Percentiles rank a stretch among this genome's conserved stretches.
Conservation (phyloP, 92 coral and sea anemone species). For the Ricordea florida region DNA sequence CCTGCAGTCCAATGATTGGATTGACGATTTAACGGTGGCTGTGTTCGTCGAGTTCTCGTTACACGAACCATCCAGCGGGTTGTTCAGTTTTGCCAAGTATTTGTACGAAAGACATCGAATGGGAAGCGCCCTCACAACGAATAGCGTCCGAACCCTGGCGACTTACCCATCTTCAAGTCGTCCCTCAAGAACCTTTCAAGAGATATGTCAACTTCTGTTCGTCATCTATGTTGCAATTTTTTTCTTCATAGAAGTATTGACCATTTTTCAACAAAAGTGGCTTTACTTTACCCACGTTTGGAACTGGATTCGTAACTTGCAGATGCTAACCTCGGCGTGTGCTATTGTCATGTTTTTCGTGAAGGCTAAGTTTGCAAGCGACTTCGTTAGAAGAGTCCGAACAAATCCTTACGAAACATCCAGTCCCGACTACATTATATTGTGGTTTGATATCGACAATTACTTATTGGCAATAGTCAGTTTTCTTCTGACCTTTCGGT, state of each 20-base stretch:
- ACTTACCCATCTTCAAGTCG: not conserved
- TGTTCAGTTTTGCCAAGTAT: slow-evolving; percentile 60
- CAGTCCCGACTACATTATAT: slow-evolving; percentile 59
- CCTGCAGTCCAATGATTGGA: slow-evolving; percentile 51
- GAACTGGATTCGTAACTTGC: no score
- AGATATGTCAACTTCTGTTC: no score
- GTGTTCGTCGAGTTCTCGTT: slow-evolving; percentile 71
- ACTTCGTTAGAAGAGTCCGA: slow-evolving; percentile 71
- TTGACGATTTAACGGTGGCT: slow-evolving; percentile 58
- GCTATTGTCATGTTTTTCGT: slow-evolving; percentile 58
- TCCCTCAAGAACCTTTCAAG: no score
- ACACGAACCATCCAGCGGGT: slow-evolving; percentile 66
- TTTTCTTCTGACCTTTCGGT: slow-evolving; percentile 56
- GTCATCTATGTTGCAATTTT: not conserved
- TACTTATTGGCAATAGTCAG: slow-evolving; percentile 66
- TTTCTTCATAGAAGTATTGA: no score
- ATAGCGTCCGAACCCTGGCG: not conserved
- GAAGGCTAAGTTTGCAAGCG: slow-evolving; percentile 75
- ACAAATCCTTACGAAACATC: slow-evolving; percentile 69
- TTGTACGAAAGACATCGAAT: slow-evolving; percentile 60
- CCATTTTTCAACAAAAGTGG: no score
- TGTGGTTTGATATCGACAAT: slow-evolving; percentile 66
- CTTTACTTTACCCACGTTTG: no score
- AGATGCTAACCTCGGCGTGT: no score
- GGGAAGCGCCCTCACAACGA: slow-evolving; percentile 27